Conservation (phyloP, 2,888 invertebrate species). For the Polydrusus cervinus region DNA sequence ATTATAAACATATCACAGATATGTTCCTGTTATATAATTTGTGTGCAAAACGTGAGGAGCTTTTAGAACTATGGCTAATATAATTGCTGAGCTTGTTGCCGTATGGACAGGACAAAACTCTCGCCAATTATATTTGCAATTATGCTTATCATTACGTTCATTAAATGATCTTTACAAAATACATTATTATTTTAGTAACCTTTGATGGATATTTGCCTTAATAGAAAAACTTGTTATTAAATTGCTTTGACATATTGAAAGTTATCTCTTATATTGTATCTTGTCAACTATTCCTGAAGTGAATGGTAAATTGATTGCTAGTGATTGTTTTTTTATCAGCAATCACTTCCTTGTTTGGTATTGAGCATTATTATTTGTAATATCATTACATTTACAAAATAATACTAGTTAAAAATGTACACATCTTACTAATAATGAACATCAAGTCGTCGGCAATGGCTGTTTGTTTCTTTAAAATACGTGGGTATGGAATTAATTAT, state of each 20-base stretch:
- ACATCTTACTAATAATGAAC: no score
- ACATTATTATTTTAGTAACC: conserved; percentile 15
- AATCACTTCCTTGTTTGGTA: not conserved
- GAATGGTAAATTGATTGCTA: not conserved
- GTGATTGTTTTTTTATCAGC: not conserved
- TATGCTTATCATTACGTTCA: conserved; percentile 17
- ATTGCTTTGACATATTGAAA: conserved; percentile 6
- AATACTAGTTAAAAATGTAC: no score
- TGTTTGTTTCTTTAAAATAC: no score
- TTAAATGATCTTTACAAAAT: conserved; percentile 11
- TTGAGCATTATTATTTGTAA: not conserved
- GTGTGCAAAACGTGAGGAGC: not conserved
- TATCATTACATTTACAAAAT: no score
- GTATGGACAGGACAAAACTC: not conserved
- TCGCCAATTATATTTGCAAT: conserved; percentile 13
- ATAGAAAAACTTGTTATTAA: conserved; percentile 10
- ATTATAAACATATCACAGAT: not conserved
- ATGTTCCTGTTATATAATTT: not conserved
- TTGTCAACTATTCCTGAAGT: not conserved
- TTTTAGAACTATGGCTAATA: not conserved
- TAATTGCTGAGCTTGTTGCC: conserved; percentile 13
- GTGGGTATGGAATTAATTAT: no score
- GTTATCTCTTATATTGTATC: not conserved
- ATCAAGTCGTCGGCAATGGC: no score
- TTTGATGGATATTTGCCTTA: conserved; percentile 10